Evolutionary conservation across 2,113 vertebrate species (phyloP), one percentile per base, ranked within the genome.

Genomic region (Myrmecobius fasciatus): DNA sequence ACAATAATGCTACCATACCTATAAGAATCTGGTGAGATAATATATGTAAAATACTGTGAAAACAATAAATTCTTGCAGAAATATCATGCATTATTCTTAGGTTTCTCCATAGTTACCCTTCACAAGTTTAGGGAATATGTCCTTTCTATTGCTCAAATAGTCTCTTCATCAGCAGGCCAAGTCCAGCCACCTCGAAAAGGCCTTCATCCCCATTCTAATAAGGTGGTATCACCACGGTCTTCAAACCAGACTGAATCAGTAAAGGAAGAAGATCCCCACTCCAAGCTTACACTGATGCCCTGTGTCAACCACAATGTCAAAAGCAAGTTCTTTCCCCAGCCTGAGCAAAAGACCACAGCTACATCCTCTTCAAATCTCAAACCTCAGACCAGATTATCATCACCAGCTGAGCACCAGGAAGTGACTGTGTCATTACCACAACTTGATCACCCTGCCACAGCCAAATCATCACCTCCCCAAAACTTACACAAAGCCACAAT

Each of bases 91-190:
- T 83, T 22, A 43, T 83, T 20, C 36, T 83, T 83, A 83, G 67
- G 8, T 83, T 83, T 22, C 36, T 43, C 67, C 17, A 43, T n/a
- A 83, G 36, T 83, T 83, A 6, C n/a, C 67, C 67, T 83, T 67
- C 3, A 12, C n/a, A 83, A 8, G n/a, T 22, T 83, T 83, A 83
- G 67, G 14, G n/a, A 83, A 83, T 43, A 43, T 83, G 17, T 43
- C 20, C 67, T 83, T 83, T 83, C 67, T 43, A 43, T 83, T 83
- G 20, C 67, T 83, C n/a, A 83, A 43, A 83, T 43, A 83, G 17
- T 83, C 67, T 83, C 67, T 83, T 83, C n/a, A 83, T 83, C n/a
- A 43, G 67, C 67, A 83, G 67, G 67, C 67, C 67, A 83, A 83
- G 67, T 43, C n/a, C 67, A 83, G 67, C 20, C 7, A 83, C 67